Base-by-base conservation (phyloP, 2,888 invertebrate species). In the Aphidius colemani region DNA sequence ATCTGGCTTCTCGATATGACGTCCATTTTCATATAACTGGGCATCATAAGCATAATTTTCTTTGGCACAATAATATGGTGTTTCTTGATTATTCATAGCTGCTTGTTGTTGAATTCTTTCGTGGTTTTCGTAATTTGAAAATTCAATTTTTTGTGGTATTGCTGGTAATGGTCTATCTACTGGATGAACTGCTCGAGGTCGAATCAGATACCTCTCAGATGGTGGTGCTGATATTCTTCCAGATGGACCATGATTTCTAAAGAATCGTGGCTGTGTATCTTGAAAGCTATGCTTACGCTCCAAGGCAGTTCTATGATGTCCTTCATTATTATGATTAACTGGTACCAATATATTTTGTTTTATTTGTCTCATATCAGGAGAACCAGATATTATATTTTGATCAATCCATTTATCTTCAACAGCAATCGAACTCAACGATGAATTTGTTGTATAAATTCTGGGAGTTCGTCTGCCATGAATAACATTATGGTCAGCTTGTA, bases 201-300 rank as follows among this genome's bases (percentile, higher is more conserved):
- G 69, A 8, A 76, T 74, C 9, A 78, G 63, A 55, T 72, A 78
- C 44, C 80, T 69, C 58, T 78, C 80, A 30, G 69, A 70, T 0
- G 80, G 80, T 8, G 80, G 80, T 0, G 80, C 80, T 0, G 80
- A 80, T 39, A 74, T 78, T 56, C 80, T 73, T 0, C 80, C 80
- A 1, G 80, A 77, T 0, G 78, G 69, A 0, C 71, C 76, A 56
- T 79, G 77, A 63, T 80, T 80, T 13, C 79, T 71, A 4, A 76
- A 66, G 40, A 80, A 79, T 39, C 65, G 61, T 10, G 71, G 62
- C 9, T 72, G 73, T 1, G 75, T 64, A 51, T 80, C 80, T 58
- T 80, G 80, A 30, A 80, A 67, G 63, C 80, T 80, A 67, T 79
- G 79, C 53, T 80, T 80, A 13, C 80, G 72, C 43, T 79, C 79